A percentile compares a stretch with the other conserved stretches of the same genome.
Conservation (phyloP, 1,140 invertebrate species). For the Phymastichus coffea region DNA sequence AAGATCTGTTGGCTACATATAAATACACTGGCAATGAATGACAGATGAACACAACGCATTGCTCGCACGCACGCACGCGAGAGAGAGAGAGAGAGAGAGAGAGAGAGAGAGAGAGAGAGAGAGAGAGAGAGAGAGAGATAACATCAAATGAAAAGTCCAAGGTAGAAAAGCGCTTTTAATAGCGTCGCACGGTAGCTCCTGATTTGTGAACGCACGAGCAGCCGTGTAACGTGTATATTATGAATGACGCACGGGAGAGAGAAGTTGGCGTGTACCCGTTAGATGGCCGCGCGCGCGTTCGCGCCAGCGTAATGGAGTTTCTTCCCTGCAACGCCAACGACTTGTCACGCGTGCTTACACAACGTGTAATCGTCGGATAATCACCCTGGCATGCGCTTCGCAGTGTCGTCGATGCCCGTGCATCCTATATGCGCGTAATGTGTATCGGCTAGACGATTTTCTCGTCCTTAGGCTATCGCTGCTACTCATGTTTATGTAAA, state of each 20-base stretch:
- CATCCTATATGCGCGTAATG: slow-evolving; percentile 38
- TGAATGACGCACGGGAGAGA: slow-evolving; percentile 29
- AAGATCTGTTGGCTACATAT: too few relatives aligned
- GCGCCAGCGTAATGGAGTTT: slow-evolving; percentile 28
- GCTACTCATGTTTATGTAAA: slow-evolving; percentile 38
- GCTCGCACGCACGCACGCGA: background rate
- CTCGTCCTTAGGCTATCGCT: background rate
- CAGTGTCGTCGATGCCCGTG: too few relatives aligned
- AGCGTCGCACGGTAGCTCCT: too few relatives aligned
- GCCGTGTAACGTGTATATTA: slow-evolving; percentile 29
- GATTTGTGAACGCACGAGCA: too few relatives aligned
- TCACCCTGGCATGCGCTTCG: too few relatives aligned
- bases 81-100: too few relatives aligned
- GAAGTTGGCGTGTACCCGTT: slow-evolving; percentile 31
- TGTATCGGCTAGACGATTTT: slow-evolving; percentile 7
- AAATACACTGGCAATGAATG: too few relatives aligned
- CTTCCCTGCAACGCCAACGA: slow-evolving; percentile 6
- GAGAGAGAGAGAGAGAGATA: too few relatives aligned
- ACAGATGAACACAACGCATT: too few relatives aligned
- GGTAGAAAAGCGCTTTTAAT: too few relatives aligned
- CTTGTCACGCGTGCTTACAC: slow-evolving; percentile 47
- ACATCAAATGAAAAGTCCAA: too few relatives aligned
- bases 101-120: too few relatives aligned
- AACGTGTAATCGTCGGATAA: slow-evolving; percentile 50
- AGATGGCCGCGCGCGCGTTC: slow-evolving; percentile 33